phyloP scores from a whole-genome alignment of 2,888 invertebrate genomes.

The Mycalesis mineus region DNA sequence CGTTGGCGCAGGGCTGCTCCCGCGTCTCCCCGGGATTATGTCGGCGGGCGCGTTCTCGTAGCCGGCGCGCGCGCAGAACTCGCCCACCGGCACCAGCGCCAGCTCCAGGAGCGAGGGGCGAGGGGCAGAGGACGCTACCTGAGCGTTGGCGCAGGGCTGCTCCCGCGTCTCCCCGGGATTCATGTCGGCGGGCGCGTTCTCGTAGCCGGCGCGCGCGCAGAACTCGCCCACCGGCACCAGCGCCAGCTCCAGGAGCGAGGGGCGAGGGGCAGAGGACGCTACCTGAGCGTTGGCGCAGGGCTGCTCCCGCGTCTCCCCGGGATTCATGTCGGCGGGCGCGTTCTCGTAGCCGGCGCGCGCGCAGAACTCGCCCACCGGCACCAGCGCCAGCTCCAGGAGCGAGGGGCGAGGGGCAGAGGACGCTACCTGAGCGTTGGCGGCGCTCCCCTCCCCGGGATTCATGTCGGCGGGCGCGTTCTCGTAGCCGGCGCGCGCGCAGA shows the following conservation, averaged over 20 bases:
- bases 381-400: slow-evolving; percentile 88
- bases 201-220: too few species aligned
- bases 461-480: slow-evolving; percentile 23
- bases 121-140: too few species aligned
- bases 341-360: too few species aligned
- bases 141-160: background rate
- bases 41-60: too few species aligned
- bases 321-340: slow-evolving; percentile 1
- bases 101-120: too few species aligned
- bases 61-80: too few species aligned
- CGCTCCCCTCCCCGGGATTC: slow-evolving; percentile 8
- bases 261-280: slow-evolving; percentile 84
- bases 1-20: background rate
- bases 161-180: too few species aligned
- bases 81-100: slow-evolving; percentile 87
- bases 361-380: slow-evolving; percentile 88
- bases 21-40: too few species aligned
- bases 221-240: slow-evolving; percentile 87
- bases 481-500: slow-evolving; percentile 72
- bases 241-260: slow-evolving; percentile 89
- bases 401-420: slow-evolving; percentile 89
- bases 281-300: background rate
- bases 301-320: slow-evolving; percentile 6
- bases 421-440: background rate
- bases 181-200: too few species aligned